Base-by-base conservation (phyloP, 1,140 invertebrate species). In the Rhyacophila brunnea region DNA sequence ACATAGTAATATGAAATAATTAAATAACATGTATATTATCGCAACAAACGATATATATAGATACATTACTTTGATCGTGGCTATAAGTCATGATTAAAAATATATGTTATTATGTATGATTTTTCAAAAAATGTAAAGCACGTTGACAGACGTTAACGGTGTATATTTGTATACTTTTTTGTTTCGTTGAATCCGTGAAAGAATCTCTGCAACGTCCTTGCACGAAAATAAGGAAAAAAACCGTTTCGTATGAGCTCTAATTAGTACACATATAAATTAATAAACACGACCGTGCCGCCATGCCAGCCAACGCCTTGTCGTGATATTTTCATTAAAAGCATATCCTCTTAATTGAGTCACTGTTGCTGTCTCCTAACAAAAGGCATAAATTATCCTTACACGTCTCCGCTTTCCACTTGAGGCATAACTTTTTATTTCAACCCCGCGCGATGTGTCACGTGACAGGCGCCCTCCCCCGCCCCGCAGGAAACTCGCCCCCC, bases 291-390 rank as follows among this genome's bases (percentile, higher is more conserved):
- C 13, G 35, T 15, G 50, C 40, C 42, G 50, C 53, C 45, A 45
- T 56, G 43, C 53, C 20, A 34, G 20, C 43, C 52, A 53, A n/a
- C 46, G 46, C 49, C 49, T 54, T 35, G 55, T 49, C 50, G 60
- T 62, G 60, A 62, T 62, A 62, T 62, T 62, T 62, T 62, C 60
- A 62, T 62, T 62, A 62, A 50, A 57, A 57, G 48, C 54, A 62
- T 57, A 62, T 54, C 56, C 50, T 56, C 60, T 56, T 62, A 62
- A 62, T 58, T 58, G 55, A 62, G 60, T 62, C 60, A 62, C 53
- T 62, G 60, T 44, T 44, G 60, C 60, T 62, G 60, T 62, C 55
- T 57, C 47, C 53, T 53, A 40, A 56, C 54, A 55, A 62, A 56
- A 47, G 60, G 57, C 60, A 62, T 62, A 62, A 62, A 62, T 62